Evolutionary conservation across 1,140 invertebrate species (phyloP), one percentile per base, ranked within the genome.

Genomic region (Drosophila sulfurigaster): DNA sequence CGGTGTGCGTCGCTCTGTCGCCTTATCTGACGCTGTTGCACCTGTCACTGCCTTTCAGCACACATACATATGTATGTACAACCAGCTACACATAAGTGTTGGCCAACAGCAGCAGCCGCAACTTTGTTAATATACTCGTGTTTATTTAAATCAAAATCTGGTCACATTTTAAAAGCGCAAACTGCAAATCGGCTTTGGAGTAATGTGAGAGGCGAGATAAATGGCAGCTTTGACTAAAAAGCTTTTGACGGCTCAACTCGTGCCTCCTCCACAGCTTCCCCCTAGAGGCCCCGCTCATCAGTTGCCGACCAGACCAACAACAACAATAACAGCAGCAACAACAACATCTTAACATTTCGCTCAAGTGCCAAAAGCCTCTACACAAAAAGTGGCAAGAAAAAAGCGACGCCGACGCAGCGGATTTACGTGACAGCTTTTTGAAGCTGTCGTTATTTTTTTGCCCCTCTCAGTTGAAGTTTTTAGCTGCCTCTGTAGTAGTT

Each of bases 351-450:
- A 30, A 45, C 46, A 73, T 67, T 73, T 59, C 46, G n/a, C 38
- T 54, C 6, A 73, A 59, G 46, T 67, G 28, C 38, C 63, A 68
- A 68, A 64, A 64, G 32, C 49, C 48, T 10, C 48, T 11, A 51
- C 32, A 64, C 20, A 64, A 51, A 57, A 72, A 52, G 45, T 45
- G 49, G 59, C 68, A 54, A 65, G 51, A 30, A 80, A 54, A 41
- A 51, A 62, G 10, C 54, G 30, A 48, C 63, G 58, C 65, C 71
- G 48, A 80, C 48, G 35, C 45, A 49, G 43, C 35, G 43, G 64
- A 76, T 79, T 79, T 75, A 60, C 70, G 70, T 78, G 74, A 83
- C 78, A 69, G 74, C 78, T 54, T 82, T 78, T 64, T 64, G 25
- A 69, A 52, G 43, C 49, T 67, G n/a, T 30, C 16, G 4, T 8